Percentiles rank a stretch among this genome's conserved stretches.
phyloP scores from a whole-genome alignment of 2,888 invertebrate genomes.

The Acrobasis suavella region DNA sequence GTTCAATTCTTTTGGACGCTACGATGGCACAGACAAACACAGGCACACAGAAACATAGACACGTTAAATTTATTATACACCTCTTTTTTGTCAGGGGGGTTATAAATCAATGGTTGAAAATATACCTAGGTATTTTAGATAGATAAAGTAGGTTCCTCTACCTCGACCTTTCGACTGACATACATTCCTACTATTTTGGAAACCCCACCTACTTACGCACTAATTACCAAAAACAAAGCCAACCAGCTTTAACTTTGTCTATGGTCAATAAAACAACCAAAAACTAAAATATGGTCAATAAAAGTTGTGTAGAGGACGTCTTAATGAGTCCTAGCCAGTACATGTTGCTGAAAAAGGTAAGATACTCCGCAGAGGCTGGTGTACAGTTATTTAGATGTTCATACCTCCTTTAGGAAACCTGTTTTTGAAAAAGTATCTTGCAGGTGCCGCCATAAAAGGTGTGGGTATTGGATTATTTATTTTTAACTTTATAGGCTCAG shows the following conservation, averaged over 20 bases:
- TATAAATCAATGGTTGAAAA: too few relatives aligned
- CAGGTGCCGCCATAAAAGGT: constrained; percentile 4
- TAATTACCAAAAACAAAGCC: background rate
- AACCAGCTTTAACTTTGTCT: background rate
- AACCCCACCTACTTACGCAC: background rate
- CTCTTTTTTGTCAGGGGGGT: too few relatives aligned
- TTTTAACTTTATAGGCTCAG: background rate
- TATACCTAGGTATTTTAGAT: too few relatives aligned
- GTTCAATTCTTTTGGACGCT: too few relatives aligned
- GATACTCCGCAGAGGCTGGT: background rate
- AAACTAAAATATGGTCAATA: constrained; percentile 1
- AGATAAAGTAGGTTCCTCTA: too few relatives aligned
- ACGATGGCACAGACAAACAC: too few relatives aligned
- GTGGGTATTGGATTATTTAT: background rate
- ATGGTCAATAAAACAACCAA: constrained; percentile 5
- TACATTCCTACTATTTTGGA: background rate
- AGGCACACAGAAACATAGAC: too few relatives aligned
- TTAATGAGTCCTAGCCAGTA: background rate
- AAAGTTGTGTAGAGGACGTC: background rate
- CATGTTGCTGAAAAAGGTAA: constrained; percentile 7
- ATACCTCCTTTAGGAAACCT: constrained; percentile 5
- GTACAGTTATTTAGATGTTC: constrained; percentile 18
- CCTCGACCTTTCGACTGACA: background rate
- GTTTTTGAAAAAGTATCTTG: constrained; percentile 7
- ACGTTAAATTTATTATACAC: too few relatives aligned